These are phyloP conservation scores for Lutjanus argentimaculatus DNA, from an alignment of 2,797 vertebrate genomes.

Conservation along the genomic window DNA sequence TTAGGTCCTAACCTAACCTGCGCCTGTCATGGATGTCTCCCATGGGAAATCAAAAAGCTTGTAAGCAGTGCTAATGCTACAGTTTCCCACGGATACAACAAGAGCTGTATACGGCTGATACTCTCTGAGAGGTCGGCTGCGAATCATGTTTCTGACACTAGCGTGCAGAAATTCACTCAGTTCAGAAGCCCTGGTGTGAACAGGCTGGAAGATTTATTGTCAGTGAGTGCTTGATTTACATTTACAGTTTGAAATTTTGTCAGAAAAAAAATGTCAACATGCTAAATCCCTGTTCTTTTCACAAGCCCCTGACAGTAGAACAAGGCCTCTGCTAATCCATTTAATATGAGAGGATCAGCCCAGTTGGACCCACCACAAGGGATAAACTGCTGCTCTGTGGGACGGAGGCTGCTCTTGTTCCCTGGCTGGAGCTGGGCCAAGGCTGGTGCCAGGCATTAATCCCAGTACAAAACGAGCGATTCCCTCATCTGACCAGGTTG, in stretches of 20 bases:
- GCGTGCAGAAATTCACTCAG: slow-evolving; percentile 11
- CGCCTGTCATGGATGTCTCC: slow-evolving; percentile 60
- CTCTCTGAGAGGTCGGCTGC: slow-evolving; percentile 36
- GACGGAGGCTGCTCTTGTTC: slow-evolving; percentile 72
- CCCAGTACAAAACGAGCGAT: slow-evolving; percentile 64
- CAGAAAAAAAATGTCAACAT: slow-evolving; percentile 23
- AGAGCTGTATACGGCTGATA: slow-evolving; percentile 49
- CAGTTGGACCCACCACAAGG: slow-evolving; percentile 71
- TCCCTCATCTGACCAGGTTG: slow-evolving; percentile 63
- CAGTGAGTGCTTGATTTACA: slow-evolving; percentile 15
- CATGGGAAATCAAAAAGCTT: slow-evolving; percentile 78
- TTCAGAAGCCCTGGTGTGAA: neutral
- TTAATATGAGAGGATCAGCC: slow-evolving; percentile 81
- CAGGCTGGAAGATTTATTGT: slow-evolving; percentile 5
- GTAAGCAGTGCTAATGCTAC: slow-evolving; percentile 70
- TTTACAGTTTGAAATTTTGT: slow-evolving; percentile 27
- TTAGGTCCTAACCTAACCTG: slow-evolving; percentile 67
- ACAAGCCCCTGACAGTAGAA: slow-evolving; percentile 66
- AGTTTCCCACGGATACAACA: slow-evolving; percentile 80
- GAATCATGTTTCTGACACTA: slow-evolving; percentile 49
- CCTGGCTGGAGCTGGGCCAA: slow-evolving; percentile 61
- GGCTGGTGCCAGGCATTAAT: slow-evolving; percentile 63
- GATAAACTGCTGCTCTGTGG: slow-evolving; percentile 73
- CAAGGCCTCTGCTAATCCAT: slow-evolving; percentile 76
- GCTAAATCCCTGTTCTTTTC: slow-evolving; percentile 55